Evolutionary conservation across 1,140 invertebrate species (phyloP).

Genomic region (Chrysopa pallens): DNA sequence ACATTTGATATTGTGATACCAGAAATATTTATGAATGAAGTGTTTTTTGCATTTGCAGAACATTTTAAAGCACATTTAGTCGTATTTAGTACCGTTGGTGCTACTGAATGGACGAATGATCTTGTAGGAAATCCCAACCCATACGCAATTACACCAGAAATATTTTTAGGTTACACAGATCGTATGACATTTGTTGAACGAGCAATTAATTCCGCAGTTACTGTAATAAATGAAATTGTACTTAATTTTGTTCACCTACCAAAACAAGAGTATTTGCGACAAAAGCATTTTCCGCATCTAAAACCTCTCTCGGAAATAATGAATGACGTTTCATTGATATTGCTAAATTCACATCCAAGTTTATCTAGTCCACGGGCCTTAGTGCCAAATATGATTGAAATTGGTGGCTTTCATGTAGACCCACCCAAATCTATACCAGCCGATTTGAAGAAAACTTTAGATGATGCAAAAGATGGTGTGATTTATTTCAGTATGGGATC

Average conservation of each 20-base stretch:
- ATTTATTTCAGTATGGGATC: conserved; percentile 53
- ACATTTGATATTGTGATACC: neutral
- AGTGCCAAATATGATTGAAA: conserved; percentile 19
- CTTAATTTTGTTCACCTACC: conserved; percentile 9
- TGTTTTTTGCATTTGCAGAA: neutral
- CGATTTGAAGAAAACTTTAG: conserved; percentile 38
- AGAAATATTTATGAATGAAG: neutral
- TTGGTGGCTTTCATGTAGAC: conserved; percentile 16
- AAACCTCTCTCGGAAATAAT: conserved; percentile 27
- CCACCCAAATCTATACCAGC: conserved; percentile 14
- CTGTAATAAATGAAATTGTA: conserved; percentile 2
- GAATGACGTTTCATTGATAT: conserved; percentile 24
- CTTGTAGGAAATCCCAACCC: conserved; percentile 16
- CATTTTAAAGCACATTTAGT: neutral
- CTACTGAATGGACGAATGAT: neutral
- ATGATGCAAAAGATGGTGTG: conserved; percentile 34
- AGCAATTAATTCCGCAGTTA: conserved; percentile 4
- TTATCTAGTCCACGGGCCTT: conserved; percentile 16
- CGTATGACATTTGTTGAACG: conserved; percentile 23
- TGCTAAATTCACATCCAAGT: conserved; percentile 20
- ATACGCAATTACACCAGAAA: conserved; percentile 13
- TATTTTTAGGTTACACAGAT: conserved; percentile 11
- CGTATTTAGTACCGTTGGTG: neutral
- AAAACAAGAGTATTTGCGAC: conserved; percentile 11
- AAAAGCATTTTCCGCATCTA: conserved; percentile 19